These are phyloP conservation scores for Aleiodes testaceus DNA, from an alignment of 2,888 invertebrate species.

Conservation along the genomic window DNA sequence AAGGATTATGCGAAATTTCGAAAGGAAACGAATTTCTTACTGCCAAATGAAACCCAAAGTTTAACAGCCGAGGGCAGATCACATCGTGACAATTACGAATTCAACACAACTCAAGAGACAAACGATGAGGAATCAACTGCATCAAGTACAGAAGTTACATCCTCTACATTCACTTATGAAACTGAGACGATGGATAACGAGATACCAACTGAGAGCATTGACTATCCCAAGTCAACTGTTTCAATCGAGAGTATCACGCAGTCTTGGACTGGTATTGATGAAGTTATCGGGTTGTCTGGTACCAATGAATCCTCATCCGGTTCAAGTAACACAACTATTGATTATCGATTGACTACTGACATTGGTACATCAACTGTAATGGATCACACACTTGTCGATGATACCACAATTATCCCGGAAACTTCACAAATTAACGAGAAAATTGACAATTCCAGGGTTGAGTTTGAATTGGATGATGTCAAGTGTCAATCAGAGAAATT, in stretches of 20 bases:
- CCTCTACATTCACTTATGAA: constrained; percentile 51
- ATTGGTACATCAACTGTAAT: not conserved
- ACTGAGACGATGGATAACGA: constrained; percentile 68
- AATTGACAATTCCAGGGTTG: no score
- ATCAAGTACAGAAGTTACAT: constrained; percentile 49
- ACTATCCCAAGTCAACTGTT: constrained; percentile 58
- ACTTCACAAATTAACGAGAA: not conserved
- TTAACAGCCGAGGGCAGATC: constrained; percentile 66
- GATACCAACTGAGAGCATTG: constrained; percentile 64
- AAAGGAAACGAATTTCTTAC: constrained; percentile 71
- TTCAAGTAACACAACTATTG: constrained; percentile 6
- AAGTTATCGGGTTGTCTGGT: constrained; percentile 42
- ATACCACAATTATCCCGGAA: not conserved
- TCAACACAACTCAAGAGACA: constrained; percentile 47
- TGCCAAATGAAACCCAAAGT: constrained; percentile 50
- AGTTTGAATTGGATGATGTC: no score
- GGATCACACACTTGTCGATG: not conserved
- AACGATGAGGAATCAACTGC: constrained; percentile 50
- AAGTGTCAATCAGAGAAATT: no score
- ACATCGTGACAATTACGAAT: constrained; percentile 61
- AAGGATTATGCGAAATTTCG: constrained; percentile 75
- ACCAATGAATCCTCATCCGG: constrained; percentile 1
- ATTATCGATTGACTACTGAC: constrained; percentile 17
- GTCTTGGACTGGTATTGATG: constrained; percentile 50
- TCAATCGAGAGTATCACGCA: constrained; percentile 50